Percentiles rank a stretch among this genome's conserved stretches.
These are phyloP conservation scores for Amblyjoppa fuscipennis DNA, from an alignment of 2,888 invertebrate genomes.

Conservation along the genomic window DNA sequence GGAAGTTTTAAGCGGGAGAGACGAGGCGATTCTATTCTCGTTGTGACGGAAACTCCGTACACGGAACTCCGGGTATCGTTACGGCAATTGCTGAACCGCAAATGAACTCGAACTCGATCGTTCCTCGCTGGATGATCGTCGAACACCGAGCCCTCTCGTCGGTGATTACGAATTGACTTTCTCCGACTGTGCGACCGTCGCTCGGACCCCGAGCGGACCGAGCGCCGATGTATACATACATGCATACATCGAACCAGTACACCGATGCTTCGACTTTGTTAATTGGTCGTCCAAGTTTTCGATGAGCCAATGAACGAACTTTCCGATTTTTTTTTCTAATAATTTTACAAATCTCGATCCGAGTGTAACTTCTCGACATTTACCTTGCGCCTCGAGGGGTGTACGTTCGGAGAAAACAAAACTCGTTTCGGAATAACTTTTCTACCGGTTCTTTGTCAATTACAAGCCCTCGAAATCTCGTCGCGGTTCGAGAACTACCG, in stretches of 20 bases:
- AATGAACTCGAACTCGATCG: conserved; percentile 54
- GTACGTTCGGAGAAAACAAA: conserved; percentile 15
- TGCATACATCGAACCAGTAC: not conserved
- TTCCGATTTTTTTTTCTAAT: not conserved
- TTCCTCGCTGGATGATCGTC: not conserved
- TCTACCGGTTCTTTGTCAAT: conserved; percentile 46
- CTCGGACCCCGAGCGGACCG: too few species aligned
- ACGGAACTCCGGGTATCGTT: conserved; percentile 61
- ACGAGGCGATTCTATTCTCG: conserved; percentile 56
- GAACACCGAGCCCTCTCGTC: conserved; percentile 5
- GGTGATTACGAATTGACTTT: conserved; percentile 65
- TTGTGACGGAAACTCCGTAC: conserved; percentile 29
- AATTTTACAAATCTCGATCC: conserved; percentile 1
- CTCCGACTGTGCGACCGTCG: conserved; percentile 52
- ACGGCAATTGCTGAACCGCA: conserved; percentile 57
- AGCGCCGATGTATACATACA: too few species aligned
- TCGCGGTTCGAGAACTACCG: not conserved
- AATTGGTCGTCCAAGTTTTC: not conserved
- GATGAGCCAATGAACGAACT: not conserved
- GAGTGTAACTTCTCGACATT: too few species aligned
- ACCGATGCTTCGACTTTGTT: not conserved
- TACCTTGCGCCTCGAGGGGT: conserved; percentile 2
- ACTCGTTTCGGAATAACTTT: conserved; percentile 43
- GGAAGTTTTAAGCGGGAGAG: not conserved
- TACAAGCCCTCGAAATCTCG: conserved; percentile 27